Evolutionary conservation across 2,888 invertebrate genomes (phyloP).

Genomic region (Dolomedes plantarius): DNA sequence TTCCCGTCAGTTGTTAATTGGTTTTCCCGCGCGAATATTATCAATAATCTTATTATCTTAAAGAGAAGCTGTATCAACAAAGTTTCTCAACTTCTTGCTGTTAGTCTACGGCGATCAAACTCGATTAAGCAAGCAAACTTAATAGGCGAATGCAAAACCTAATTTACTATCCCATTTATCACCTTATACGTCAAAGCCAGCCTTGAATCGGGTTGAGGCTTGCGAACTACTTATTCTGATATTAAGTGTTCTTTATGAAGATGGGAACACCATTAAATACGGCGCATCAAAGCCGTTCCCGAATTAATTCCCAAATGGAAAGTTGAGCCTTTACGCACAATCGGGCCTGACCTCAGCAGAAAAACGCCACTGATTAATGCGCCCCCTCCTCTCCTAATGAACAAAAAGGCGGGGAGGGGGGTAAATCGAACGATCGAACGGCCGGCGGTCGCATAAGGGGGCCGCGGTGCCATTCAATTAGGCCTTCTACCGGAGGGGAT

Average conservation of each 20-base stretch:
- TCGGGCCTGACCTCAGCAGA: constrained; percentile 40
- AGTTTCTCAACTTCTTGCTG: background rate
- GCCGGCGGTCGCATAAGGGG: constrained; percentile 56
- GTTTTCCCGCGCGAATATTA: background rate
- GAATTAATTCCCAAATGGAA: constrained; percentile 16
- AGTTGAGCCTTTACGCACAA: constrained; percentile 19
- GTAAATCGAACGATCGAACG: constrained; percentile 11
- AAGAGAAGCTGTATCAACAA: background rate
- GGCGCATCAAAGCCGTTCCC: constrained; percentile 11
- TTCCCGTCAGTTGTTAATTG: background rate
- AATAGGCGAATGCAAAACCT: background rate
- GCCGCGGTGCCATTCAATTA: constrained; percentile 66
- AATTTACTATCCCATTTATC: constrained; percentile 9
- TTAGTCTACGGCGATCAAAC: background rate
- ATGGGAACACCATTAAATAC: constrained; percentile 10
- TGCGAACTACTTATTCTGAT: background rate
- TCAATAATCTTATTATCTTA: background rate
- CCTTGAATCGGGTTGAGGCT: background rate
- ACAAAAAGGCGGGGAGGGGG: constrained; percentile 35
- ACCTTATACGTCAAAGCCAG: background rate
- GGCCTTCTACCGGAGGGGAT: constrained; percentile 66
- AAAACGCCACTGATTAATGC: constrained; percentile 52
- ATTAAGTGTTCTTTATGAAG: constrained; percentile 16
- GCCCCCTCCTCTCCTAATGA: constrained; percentile 35
- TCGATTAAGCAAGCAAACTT: background rate